These are phyloP conservation scores for Pao palembangensis DNA, from an alignment of 2,113 vertebrate genomes.

Conservation along the genomic window DNA sequence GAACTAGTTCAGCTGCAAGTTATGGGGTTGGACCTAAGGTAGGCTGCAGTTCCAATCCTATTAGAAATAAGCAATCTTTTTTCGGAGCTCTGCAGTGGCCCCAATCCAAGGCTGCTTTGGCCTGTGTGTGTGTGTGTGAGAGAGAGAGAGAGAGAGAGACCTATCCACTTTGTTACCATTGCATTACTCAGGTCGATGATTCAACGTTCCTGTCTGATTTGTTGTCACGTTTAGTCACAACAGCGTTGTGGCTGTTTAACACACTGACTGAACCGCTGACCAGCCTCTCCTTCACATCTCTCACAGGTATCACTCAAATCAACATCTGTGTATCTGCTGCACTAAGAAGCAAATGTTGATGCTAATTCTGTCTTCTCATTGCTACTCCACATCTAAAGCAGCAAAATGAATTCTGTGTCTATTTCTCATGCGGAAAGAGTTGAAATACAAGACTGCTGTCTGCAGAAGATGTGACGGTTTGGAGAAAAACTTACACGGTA, in stretches of 20 bases:
- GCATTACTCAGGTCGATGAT: constrained; percentile 60
- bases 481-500: constrained; percentile 65
- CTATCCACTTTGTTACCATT: constrained; percentile 41
- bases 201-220: constrained; percentile 60
- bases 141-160: constrained; percentile 17
- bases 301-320: constrained; percentile 4
- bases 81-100: constrained; percentile 39
- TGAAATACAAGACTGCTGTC: too few relatives aligned
- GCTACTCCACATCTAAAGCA: constrained; percentile 15
- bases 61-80: constrained; percentile 59
- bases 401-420: not conserved
- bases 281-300: constrained; percentile 2
- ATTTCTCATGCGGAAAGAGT: not conserved
- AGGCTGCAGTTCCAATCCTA: constrained; percentile 44
- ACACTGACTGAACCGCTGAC: constrained; percentile 19
- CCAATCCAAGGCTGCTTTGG: constrained; percentile 38
- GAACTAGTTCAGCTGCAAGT: constrained; percentile 43
- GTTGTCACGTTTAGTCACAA: constrained; percentile 26
- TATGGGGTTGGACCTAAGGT: constrained; percentile 16
- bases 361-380: not conserved
- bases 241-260: constrained; percentile 33
- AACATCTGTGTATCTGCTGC: not conserved
- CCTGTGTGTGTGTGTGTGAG: constrained; percentile 20
- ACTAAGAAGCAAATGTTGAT: constrained; percentile 26
- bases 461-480: not conserved